Conservation (phyloP, 2,113 vertebrate species). For the Chaenocephalus aceratus region DNA sequence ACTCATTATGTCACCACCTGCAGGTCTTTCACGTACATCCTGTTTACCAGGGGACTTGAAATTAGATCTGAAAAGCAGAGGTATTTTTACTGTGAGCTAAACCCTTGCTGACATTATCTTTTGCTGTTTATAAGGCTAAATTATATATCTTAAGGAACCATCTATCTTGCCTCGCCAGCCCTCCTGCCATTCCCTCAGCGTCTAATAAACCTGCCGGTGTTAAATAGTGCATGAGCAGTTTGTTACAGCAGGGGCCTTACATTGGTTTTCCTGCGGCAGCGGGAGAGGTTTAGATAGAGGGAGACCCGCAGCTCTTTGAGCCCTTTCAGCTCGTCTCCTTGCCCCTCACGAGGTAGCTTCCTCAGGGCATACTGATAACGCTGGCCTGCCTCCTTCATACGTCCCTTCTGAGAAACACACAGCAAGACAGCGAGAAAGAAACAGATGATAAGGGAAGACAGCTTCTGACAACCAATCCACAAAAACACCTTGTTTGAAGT, state of each 20-base stretch:
- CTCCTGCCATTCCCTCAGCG: slow-evolving; percentile 28
- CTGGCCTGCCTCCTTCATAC: slow-evolving; percentile 98
- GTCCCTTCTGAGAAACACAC: slow-evolving; percentile 89
- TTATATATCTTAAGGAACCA: slow-evolving; percentile 52
- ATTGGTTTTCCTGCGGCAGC: slow-evolving; percentile 97
- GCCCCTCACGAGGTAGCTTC: slow-evolving; percentile 94
- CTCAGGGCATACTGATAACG: slow-evolving; percentile 96
- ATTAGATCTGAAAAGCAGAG: slow-evolving; percentile 45
- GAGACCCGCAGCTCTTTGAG: slow-evolving; percentile 95
- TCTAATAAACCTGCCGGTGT: slow-evolving; percentile 49
- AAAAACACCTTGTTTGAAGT: background rate
- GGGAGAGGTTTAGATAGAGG: slow-evolving; percentile 94
- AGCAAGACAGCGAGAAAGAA: slow-evolving; percentile 4
- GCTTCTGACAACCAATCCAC: background rate
- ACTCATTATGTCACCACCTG: slow-evolving; percentile 64
- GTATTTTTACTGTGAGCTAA: slow-evolving; percentile 34
- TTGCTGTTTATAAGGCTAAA: slow-evolving; percentile 52
- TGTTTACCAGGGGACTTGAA: slow-evolving; percentile 45
- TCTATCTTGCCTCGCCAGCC: slow-evolving; percentile 25
- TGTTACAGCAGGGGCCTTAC: slow-evolving; percentile 82
- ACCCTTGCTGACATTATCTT: slow-evolving; percentile 18
- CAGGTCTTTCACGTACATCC: slow-evolving; percentile 44
- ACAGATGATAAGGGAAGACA: background rate
- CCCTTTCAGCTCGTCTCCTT: slow-evolving; percentile 93
- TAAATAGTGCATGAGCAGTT: slow-evolving; percentile 66